Percentiles rank a stretch among this genome's conserved stretches.
These are phyloP conservation scores for Uria lomvia DNA, from an alignment of 2,113 vertebrate species.

Conservation along the genomic window DNA sequence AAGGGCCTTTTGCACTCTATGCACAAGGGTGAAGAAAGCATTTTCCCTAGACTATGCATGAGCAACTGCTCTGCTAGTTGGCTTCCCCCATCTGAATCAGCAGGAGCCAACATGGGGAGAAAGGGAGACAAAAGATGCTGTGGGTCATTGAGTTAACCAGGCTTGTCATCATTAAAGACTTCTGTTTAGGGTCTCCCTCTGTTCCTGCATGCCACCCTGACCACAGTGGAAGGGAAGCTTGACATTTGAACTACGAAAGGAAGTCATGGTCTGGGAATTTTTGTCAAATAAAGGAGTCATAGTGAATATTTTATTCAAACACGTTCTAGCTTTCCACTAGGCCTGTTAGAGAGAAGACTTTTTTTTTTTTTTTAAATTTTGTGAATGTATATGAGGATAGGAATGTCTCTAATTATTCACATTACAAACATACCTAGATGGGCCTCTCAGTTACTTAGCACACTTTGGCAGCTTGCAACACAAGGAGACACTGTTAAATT, in stretches of 20 bases:
- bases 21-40: slow-evolving; percentile 2
- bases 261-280: slow-evolving; percentile 47
- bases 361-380: neutral
- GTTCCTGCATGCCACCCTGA: slow-evolving; percentile 43
- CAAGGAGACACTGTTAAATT: neutral
- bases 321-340: neutral
- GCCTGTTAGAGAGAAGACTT: neutral
- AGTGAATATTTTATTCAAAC: slow-evolving; percentile 14
- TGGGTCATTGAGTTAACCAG: slow-evolving; percentile 58
- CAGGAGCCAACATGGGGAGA: slow-evolving; percentile 22
- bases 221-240: slow-evolving; percentile 15
- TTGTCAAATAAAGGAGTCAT: slow-evolving; percentile 49
- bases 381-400: neutral
- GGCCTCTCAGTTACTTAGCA: neutral
- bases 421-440: neutral
- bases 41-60: slow-evolving; percentile 19
- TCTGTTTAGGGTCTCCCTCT: slow-evolving; percentile 16
- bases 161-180: slow-evolving; percentile 53
- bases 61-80: slow-evolving; percentile 11
- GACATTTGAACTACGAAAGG: slow-evolving; percentile 61
- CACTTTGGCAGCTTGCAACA: neutral
- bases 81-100: slow-evolving; percentile 12
- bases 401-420: neutral
- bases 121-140: slow-evolving; percentile 44
- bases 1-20: slow-evolving; percentile 26